Conservation (phyloP, 2,113 vertebrate species). For the Dissostichus mawsoni region DNA sequence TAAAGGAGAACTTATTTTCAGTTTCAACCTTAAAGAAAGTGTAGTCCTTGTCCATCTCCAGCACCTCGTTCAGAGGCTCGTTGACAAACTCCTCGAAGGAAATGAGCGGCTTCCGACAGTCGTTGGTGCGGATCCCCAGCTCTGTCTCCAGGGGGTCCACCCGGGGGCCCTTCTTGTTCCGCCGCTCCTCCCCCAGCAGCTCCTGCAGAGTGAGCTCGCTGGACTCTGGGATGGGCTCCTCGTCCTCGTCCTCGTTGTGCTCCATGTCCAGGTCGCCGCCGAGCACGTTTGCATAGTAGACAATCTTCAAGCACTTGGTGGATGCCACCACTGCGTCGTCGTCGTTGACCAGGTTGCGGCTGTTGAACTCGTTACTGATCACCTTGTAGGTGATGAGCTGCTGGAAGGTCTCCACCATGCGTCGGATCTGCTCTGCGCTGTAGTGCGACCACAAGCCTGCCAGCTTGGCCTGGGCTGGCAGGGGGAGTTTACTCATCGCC, state of each 20-base stretch:
- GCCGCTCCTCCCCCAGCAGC: conserved; percentile 94
- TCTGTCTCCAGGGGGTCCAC: conserved; percentile 97
- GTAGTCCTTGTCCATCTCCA: conserved; percentile 99
- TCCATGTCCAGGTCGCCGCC: conserved; percentile 94
- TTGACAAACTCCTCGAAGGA: conserved; percentile 98
- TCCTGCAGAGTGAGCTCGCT: conserved; percentile 97
- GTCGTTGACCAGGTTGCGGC: conserved; percentile 96
- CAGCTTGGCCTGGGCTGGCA: conserved; percentile 94
- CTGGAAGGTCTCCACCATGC: conserved; percentile 99
- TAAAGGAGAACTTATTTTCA: conserved; percentile 99
- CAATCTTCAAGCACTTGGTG: conserved; percentile 98
- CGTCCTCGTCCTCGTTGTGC: conserved; percentile 97
- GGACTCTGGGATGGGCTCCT: conserved; percentile 95
- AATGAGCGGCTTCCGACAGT: conserved; percentile 95
- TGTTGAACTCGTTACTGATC: conserved; percentile 98
- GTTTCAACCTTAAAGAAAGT: conserved; percentile 99
- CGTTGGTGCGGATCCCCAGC: conserved; percentile 94
- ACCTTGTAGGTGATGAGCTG: conserved; percentile 99
- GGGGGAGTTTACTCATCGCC: conserved; percentile 98
- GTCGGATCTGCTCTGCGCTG: conserved; percentile 91
- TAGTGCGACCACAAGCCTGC: conserved; percentile 94
- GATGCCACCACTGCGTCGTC: conserved; percentile 96
- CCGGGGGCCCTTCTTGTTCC: conserved; percentile 96
- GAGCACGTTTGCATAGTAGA: conserved; percentile 98
- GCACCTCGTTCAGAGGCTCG: conserved; percentile 97